phyloP scores from a whole-genome alignment of 2,888 invertebrate genomes.

The Steinernema carpocapsae region DNA sequence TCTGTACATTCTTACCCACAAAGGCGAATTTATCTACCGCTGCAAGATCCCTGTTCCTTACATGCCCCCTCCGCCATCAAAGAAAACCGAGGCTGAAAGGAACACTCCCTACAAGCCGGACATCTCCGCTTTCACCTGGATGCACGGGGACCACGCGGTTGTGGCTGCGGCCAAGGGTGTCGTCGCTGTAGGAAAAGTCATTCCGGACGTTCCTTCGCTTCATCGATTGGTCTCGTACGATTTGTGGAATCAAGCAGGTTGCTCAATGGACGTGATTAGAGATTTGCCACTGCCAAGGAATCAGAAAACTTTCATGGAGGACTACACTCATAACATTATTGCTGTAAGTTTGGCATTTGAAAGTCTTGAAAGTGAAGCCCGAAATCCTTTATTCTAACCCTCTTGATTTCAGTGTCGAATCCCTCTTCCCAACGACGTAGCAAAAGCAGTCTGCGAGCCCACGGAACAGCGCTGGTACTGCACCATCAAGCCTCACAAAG shows the following conservation, averaged over 20 bases:
- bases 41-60: constrained; percentile 42
- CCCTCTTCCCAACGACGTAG: constrained; percentile 83
- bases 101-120: constrained; percentile 34
- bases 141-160: constrained; percentile 88
- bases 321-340: constrained; percentile 23
- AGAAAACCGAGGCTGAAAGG: constrained; percentile 24
- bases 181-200: constrained; percentile 78
- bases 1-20: constrained; percentile 45
- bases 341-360: constrained; percentile 2
- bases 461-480: constrained; percentile 90
- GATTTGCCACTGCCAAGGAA: constrained; percentile 19
- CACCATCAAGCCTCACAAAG: constrained; percentile 78
- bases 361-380: not conserved
- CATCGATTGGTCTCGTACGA: constrained; percentile 76
- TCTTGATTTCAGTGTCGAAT: constrained; percentile 81
- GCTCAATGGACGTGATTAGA: constrained; percentile 24
- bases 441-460: constrained; percentile 91
- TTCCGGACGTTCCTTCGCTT: constrained; percentile 81
- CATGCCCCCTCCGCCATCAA: constrained; percentile 1
- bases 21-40: constrained; percentile 46
- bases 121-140: constrained; percentile 92
- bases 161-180: constrained; percentile 90
- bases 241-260: constrained; percentile 23
- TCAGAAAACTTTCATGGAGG: constrained; percentile 23
- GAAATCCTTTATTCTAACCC: not conserved